Base-by-base conservation (phyloP, 2,888 invertebrate species). In the Ectemnius cavifrons region DNA sequence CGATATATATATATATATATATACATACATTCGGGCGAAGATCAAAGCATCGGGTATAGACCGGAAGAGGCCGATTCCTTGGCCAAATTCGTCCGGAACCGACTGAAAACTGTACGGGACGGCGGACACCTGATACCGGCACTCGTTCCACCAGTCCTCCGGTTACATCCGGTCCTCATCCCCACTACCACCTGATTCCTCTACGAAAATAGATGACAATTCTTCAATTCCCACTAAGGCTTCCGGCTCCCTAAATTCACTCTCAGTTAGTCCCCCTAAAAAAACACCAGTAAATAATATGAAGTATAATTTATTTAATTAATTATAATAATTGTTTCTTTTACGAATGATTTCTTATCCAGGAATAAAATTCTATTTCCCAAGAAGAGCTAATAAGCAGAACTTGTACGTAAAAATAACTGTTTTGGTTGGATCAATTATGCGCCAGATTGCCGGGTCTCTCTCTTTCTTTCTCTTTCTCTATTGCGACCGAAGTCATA, bases 371-470 rank as follows among this genome's bases (percentile, higher is more conserved):
- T 23, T 0, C 0, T 23, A 2, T 23, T 23, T 23, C 23, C 3
- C 23, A 23, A 23, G 23, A 23, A 23, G 0, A 23, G 23, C 3
- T 23, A 23, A 23, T 23, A 3, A 23, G 23, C 3, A 23, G 23
- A 23, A 3, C 23, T 37, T 37, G 37, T 6, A 4, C 13, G 13
- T 52, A 14, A 63, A 63, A 47, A 20, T 63, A n/a, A 52, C 59
- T 4, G 57, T 23, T n/a, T 45, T 49, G 63, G 61, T 68, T 75
- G 37, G 68, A 76, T 76, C 76, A 63, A 72, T 77, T 68, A 63
- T 46, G 23, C 59, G 28, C 28, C 57, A 2, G 20, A 20, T 20
- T 20, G 20, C 20, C 20, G 20, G 20, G 1, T 1, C 2, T 45
- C 66, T 47, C 45, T 69, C 57, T 49, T 18, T 46, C 14, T 62